A percentile compares a stretch with the other conserved stretches of the same genome.
phyloP scores from a whole-genome alignment of 1,140 invertebrate genomes.

The Orchesella cincta region DNA sequence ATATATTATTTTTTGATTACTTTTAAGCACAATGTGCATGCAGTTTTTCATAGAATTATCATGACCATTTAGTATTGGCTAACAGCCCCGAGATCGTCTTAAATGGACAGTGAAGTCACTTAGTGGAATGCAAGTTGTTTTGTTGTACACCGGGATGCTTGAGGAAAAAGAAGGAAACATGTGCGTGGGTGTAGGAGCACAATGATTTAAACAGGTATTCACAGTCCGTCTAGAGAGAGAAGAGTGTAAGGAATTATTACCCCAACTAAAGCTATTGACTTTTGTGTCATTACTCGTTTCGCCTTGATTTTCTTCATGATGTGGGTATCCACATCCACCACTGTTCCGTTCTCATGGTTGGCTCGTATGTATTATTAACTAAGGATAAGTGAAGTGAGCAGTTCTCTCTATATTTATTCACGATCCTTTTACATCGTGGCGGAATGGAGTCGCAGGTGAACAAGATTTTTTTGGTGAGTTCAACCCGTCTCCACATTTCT shows the following conservation, averaged over 20 bases:
- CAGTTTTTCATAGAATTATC: not conserved
- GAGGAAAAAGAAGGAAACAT: not conserved
- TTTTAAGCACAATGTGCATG: not conserved
- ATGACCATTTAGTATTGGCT: too few relatives aligned
- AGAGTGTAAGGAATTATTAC: not conserved
- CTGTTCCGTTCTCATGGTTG: not conserved
- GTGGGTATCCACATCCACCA: not conserved
- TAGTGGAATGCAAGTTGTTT: not conserved
- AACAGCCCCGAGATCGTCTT: too few relatives aligned
- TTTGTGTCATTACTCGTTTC: slow-evolving; percentile 12
- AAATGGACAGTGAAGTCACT: too few relatives aligned
- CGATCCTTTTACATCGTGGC: too few relatives aligned
- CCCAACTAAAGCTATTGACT: not conserved
- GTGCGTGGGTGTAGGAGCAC: not conserved
- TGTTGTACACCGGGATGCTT: not conserved
- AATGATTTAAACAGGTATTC: not conserved
- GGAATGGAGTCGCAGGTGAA: slow-evolving; percentile 2
- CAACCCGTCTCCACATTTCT: slow-evolving; percentile 3
- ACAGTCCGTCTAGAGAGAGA: not conserved
- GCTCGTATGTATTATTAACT: not conserved
- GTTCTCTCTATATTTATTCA: not conserved
- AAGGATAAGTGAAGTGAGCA: not conserved
- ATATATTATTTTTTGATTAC: not conserved
- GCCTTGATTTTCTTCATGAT: not conserved
- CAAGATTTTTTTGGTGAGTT: not conserved